Evolutionary conservation across 2,113 vertebrate genomes (phyloP), one percentile per base, ranked within the genome.

Genomic region (Apodemus sylvaticus): DNA sequence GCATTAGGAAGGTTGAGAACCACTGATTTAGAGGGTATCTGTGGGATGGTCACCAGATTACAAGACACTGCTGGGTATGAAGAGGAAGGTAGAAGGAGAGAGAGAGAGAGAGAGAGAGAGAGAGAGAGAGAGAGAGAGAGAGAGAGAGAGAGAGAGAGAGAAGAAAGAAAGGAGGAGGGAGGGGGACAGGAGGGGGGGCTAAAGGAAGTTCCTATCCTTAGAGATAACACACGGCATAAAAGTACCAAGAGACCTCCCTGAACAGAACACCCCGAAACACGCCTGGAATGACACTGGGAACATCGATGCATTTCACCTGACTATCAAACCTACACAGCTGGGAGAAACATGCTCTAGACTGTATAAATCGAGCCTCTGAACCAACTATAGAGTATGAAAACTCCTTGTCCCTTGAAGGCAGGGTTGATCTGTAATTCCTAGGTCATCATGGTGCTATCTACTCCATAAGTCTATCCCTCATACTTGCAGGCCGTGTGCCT

Each of bases 241-340:
- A 51, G 76, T 8, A 26, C 68, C 24, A 0, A 0, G 26, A 31
- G 31, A 42, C 19, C 3, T 36, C n/a, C 0, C 13, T 0, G 0
- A 55, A 11, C 0, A 2, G 36, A 55, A 31, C 8, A 45, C 45
- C 45, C 45, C 45, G 7, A 48, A 48, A 48, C 45, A 48, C 45
- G 6, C 60, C 73, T 7, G 68, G 39, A 26, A 51, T 51, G 6
- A 36, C 64, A 6, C 7, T 20, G 17, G 86, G 26, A 36, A n/a
- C 1, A 12, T 53, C 13, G 1, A 0, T 76, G 24, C 22, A 9
- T 51, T 39, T 87, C 71, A 0, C 36, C 8, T 36, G 3, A 16
- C 66, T 36, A 20, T 42, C 9, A 48, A 58, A 24, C 0, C 55
- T 20, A 5, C 14, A 55, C 48, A 17, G 68, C 7, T 16, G 26